phyloP scores from a whole-genome alignment of 2,797 vertebrate species.

The Jordanella pulchra region DNA sequence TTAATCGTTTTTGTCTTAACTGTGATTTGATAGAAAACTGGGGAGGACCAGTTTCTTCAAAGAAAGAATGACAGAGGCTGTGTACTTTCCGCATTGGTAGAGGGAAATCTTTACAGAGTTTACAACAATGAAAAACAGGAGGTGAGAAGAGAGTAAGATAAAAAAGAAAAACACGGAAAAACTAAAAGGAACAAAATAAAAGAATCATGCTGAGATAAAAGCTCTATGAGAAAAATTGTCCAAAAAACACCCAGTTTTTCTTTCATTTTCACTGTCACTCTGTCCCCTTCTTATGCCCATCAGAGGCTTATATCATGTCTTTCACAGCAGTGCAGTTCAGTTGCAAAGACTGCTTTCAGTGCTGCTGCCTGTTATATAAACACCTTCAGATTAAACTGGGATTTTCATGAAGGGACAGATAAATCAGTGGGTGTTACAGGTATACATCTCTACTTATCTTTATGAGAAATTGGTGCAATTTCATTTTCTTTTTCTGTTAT shows the following conservation, averaged over 20 bases:
- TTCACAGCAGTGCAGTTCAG: background rate
- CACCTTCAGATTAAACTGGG: constrained; percentile 13
- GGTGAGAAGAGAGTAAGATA: background rate
- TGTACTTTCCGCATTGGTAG: background rate
- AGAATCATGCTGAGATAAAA: constrained; percentile 16
- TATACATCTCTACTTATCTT: background rate
- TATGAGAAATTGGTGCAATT: background rate
- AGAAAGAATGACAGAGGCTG: background rate
- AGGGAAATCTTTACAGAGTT: background rate
- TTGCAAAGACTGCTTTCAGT: background rate
- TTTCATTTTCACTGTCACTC: background rate
- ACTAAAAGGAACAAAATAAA: background rate
- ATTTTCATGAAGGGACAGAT: background rate
- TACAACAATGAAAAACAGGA: background rate
- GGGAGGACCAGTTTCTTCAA: background rate
- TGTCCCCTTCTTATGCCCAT: background rate
- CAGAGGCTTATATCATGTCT: constrained; percentile 4
- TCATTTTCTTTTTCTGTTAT: background rate
- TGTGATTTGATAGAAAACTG: background rate
- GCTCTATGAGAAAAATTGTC: background rate
- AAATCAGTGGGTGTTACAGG: background rate
- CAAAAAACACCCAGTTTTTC: constrained; percentile 1
- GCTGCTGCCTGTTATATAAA: background rate
- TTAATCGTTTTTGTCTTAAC: background rate
- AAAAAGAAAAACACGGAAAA: background rate